Evolutionary conservation across 2,888 invertebrate species (phyloP).

Genomic region (Tinea semifulvella): DNA sequence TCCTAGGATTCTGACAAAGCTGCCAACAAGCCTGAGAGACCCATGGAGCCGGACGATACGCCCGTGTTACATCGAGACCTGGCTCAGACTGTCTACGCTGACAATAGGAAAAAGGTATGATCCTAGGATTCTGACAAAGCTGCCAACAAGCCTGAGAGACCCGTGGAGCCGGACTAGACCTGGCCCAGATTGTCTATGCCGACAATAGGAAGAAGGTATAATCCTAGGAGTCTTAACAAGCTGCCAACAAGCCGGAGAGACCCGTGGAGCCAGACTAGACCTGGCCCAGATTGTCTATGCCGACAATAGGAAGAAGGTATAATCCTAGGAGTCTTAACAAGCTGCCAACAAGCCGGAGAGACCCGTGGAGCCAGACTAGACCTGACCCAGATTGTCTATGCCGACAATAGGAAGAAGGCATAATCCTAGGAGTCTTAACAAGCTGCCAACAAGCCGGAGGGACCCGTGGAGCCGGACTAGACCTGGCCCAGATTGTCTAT

Average conservation of each 20-base stretch:
- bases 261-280: conserved; percentile 71
- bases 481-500: conserved; percentile 92
- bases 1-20: conserved; percentile 85
- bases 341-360: too few relatives aligned
- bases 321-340: too few relatives aligned
- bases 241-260: conserved; percentile 70
- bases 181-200: conserved; percentile 94
- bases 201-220: conserved; percentile 78
- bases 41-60: conserved; percentile 68
- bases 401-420: too few relatives aligned
- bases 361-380: too few relatives aligned
- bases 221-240: conserved; percentile 85
- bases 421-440: conserved; percentile 87
- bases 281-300: conserved; percentile 94
- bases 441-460: conserved; percentile 71
- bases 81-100: conserved; percentile 94
- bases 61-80: conserved; percentile 83
- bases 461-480: conserved; percentile 68
- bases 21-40: conserved; percentile 69
- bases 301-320: conserved; percentile 77
- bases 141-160: conserved; percentile 69
- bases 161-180: conserved; percentile 71
- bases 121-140: conserved; percentile 85
- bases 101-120: conserved; percentile 75
- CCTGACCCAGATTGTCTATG: too few relatives aligned